phyloP scores from a whole-genome alignment of 2,113 vertebrate genomes.

The Polyodon spathula region DNA sequence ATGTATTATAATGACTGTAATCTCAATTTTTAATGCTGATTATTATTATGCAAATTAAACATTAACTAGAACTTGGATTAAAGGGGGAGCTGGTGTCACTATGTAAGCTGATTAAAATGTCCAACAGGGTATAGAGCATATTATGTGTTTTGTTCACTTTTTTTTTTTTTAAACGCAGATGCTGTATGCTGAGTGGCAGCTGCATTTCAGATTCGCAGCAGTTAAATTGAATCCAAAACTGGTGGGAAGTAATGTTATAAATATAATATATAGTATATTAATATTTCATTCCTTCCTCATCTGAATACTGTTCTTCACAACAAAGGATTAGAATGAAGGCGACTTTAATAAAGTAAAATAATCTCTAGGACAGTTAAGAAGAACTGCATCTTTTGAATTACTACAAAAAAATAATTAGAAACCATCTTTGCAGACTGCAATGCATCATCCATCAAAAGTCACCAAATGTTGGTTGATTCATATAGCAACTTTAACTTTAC shows the following conservation, averaged over 20 bases:
- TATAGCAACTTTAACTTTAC: too few species aligned
- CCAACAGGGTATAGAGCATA: conserved; percentile 1
- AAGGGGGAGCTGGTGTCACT: background rate
- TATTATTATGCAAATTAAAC: conserved; percentile 6
- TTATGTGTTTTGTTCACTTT: background rate
- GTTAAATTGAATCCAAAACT: too few species aligned
- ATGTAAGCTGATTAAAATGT: conserved; percentile 5
- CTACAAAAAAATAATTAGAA: too few species aligned
- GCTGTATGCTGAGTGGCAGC: background rate
- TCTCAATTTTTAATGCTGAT: background rate
- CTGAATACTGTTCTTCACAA: background rate
- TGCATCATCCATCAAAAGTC: too few species aligned
- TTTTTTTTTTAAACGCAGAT: background rate
- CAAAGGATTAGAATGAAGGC: background rate
- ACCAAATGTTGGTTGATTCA: too few species aligned
- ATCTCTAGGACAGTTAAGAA: background rate
- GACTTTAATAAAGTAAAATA: background rate
- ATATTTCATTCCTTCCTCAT: background rate
- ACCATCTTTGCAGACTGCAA: too few species aligned
- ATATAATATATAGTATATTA: too few species aligned
- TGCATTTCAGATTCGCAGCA: background rate
- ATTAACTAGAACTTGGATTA: conserved; percentile 8
- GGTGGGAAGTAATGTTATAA: background rate
- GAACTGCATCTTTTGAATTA: background rate
- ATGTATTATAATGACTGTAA: conserved; percentile 7